These are phyloP conservation scores for Trachelus stipa DNA, from an alignment of 2,888 invertebrate species.

Conservation along the genomic window DNA sequence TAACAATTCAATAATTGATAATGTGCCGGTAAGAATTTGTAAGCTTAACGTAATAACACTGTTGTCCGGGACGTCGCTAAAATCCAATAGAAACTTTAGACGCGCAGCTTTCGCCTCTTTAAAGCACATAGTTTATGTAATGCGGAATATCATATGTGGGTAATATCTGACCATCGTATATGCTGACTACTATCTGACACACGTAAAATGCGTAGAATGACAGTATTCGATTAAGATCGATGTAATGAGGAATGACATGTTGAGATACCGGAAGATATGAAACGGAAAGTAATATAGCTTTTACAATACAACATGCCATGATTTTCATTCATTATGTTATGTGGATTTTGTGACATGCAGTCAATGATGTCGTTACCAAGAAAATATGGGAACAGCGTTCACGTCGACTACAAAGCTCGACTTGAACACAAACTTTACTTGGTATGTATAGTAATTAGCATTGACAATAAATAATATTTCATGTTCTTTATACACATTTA, in stretches of 20 bases:
- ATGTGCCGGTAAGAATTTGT: background rate
- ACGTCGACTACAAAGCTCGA: conserved; percentile 70
- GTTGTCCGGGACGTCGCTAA: background rate
- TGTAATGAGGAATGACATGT: background rate
- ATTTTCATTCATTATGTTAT: conserved; percentile 18
- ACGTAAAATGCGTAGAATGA: too few species aligned
- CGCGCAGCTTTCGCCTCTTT: background rate
- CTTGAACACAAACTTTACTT: conserved; percentile 73
- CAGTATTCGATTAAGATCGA: background rate
- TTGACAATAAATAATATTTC: background rate
- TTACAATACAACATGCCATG: conserved; percentile 32
- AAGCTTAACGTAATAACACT: background rate
- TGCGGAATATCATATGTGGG: background rate
- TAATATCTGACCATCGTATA: too few species aligned
- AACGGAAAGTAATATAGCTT: background rate
- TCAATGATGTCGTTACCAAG: conserved; percentile 59
- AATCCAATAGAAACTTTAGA: background rate
- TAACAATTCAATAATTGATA: background rate
- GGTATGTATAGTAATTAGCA: conserved; percentile 59
- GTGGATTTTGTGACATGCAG: conserved; percentile 49
- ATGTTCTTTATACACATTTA: background rate
- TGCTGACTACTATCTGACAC: background rate
- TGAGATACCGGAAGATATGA: background rate
- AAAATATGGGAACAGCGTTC: conserved; percentile 58
- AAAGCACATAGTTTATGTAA: background rate